Evolutionary conservation across 1,140 invertebrate species (phyloP).

Genomic region (Stegodyphus mimosarum): DNA sequence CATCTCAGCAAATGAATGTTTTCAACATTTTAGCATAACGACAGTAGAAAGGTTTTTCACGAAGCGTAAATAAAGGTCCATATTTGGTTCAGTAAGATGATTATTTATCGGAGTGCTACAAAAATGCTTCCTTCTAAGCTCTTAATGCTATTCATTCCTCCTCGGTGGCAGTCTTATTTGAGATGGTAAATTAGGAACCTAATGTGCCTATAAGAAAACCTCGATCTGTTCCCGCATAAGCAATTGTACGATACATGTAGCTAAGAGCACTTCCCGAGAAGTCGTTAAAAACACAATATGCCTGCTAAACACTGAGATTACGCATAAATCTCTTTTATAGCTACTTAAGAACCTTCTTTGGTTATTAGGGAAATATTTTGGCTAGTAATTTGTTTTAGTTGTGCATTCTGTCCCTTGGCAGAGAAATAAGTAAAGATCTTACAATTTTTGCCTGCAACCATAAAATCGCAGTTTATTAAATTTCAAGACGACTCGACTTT

Average conservation of each 20-base stretch:
- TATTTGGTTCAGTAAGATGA: too few species aligned
- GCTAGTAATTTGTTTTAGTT: conserved; percentile 32
- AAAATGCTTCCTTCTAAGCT: not conserved
- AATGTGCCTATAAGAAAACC: conserved; percentile 17
- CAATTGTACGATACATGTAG: not conserved
- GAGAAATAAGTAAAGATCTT: not conserved
- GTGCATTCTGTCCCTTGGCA: conserved; percentile 5
- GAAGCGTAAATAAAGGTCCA: too few species aligned
- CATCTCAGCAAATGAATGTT: too few species aligned
- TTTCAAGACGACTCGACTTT: conserved; percentile 7
- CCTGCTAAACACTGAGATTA: conserved; percentile 44
- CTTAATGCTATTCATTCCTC: not conserved
- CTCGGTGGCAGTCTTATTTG: not conserved
- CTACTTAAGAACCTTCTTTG: conserved; percentile 34
- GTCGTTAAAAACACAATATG: conserved; percentile 53
- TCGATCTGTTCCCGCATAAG: not conserved
- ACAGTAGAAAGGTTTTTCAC: too few species aligned
- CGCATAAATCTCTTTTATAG: conserved; percentile 54
- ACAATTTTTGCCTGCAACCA: conserved; percentile 33
- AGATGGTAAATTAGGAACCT: conserved; percentile 9
- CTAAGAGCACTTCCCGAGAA: conserved; percentile 1
- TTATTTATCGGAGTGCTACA: too few species aligned
- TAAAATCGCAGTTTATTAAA: conserved; percentile 47
- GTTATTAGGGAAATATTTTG: conserved; percentile 29
- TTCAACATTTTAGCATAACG: too few species aligned